These are phyloP conservation scores for Tribolium madens DNA, from an alignment of 1,140 invertebrate species.

Conservation along the genomic window DNA sequence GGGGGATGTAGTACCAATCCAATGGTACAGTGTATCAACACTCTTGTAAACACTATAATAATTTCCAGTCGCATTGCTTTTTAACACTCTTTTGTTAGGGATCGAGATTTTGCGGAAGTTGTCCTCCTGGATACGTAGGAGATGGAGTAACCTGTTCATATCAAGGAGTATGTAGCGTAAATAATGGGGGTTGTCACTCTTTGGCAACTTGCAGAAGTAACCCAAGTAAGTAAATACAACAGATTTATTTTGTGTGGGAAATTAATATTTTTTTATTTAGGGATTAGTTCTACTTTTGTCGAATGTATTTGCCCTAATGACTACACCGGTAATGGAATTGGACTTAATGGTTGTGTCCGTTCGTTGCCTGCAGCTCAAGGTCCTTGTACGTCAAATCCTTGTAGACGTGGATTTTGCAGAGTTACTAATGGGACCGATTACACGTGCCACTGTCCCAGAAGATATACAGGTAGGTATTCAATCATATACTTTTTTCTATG, in stretches of 20 bases:
- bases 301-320: slow-evolving; percentile 85
- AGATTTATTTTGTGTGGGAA: no score
- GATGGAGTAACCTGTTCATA: slow-evolving; percentile 82
- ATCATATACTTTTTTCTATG: no score
- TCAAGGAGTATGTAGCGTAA: slow-evolving; percentile 74
- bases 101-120: slow-evolving; percentile 84
- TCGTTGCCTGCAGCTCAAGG: slow-evolving; percentile 52
- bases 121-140: slow-evolving; percentile 89
- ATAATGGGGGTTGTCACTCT: slow-evolving; percentile 88
- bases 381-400: slow-evolving; percentile 76
- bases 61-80: slow-evolving; percentile 16
- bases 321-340: slow-evolving; percentile 84
- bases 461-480: slow-evolving; percentile 77
- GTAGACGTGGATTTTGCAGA: slow-evolving; percentile 74
- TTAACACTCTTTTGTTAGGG: slow-evolving; percentile 69
- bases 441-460: slow-evolving; percentile 71
- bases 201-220: slow-evolving; percentile 82
- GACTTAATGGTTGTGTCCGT: slow-evolving; percentile 79
- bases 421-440: slow-evolving; percentile 64
- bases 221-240: slow-evolving; percentile 66
- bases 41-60: slow-evolving; percentile 69
- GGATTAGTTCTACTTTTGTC: slow-evolving; percentile 69
- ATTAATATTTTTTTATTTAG: slow-evolving; percentile 49
- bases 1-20: slow-evolving; percentile 88
- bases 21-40: slow-evolving; percentile 86